A percentile compares a stretch with the other conserved stretches of the same genome.
phyloP scores from a whole-genome alignment of 2,888 invertebrate species.

The Drosophila colorata region DNA sequence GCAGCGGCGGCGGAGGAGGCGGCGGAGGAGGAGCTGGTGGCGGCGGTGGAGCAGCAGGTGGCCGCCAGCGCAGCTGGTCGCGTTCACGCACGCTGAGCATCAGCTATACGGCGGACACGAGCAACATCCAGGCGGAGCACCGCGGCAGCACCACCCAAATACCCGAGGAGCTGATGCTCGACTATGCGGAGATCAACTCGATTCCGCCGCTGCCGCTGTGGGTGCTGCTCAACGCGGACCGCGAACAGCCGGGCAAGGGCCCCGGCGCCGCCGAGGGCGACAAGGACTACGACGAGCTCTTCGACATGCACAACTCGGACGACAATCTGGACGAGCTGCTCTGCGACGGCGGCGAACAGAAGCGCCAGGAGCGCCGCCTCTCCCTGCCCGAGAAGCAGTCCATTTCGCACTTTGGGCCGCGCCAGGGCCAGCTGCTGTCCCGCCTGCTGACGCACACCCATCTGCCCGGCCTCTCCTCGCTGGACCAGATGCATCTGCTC shows the following conservation, averaged over 20 bases:
- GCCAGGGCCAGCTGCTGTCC: slow-evolving; percentile 94
- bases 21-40: slow-evolving; percentile 19
- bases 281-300: slow-evolving; percentile 95
- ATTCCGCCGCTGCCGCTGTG: slow-evolving; percentile 98
- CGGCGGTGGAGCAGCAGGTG: slow-evolving; percentile 16
- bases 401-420: slow-evolving; percentile 94
- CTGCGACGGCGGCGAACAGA: slow-evolving; percentile 89
- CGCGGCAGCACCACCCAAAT: slow-evolving; percentile 92
- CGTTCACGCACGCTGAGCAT: slow-evolving; percentile 95
- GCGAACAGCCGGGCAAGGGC: slow-evolving; percentile 88
- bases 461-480: slow-evolving; percentile 96
- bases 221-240: slow-evolving; percentile 97
- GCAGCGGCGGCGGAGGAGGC: slow-evolving; percentile 24
- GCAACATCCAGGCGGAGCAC: slow-evolving; percentile 90
- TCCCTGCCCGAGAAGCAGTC: slow-evolving; percentile 91
- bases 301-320: slow-evolving; percentile 93
- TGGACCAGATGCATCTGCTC: slow-evolving; percentile 99
- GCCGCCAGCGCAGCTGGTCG: slow-evolving; percentile 91
- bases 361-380: slow-evolving; percentile 88
- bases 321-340: slow-evolving; percentile 93
- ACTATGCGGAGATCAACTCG: slow-evolving; percentile 98
- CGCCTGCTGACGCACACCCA: slow-evolving; percentile 97
- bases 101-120: slow-evolving; percentile 92
- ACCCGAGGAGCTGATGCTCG: slow-evolving; percentile 94
- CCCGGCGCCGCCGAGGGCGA: slow-evolving; percentile 64